Base-by-base conservation (phyloP, 2,113 vertebrate genomes). In the Xenus cinereus region DNA sequence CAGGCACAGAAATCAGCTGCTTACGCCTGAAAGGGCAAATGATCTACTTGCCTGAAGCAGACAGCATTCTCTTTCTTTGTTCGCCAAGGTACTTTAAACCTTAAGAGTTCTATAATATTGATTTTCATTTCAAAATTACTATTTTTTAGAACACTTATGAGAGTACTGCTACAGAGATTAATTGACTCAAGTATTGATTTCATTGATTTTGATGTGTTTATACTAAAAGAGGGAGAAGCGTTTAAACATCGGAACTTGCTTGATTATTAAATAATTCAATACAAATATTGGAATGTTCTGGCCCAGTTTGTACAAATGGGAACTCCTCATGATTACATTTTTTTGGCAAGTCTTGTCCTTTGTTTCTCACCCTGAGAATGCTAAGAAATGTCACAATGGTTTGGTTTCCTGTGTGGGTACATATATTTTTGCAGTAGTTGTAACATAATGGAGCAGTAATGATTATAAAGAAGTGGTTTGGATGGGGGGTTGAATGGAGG, bases 21-120 rank as follows among this genome's bases (percentile, higher is more conserved):
- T 98, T 99, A 67, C 99, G 99, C 76, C 97, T 99, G 90, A 99
- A 99, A 97, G 99, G 99, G 56, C 99, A 99, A 95, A 99, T 99
- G 99, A 99, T 99, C 97, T 99, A 99, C 94, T 98, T 99, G 96
- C 99, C 99, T 27, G 99, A 99, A 98, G 99, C 99, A n/a, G 99
- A 99, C 87, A 99, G 99, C 97, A 99, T 99, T 97, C 99, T 99
- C 67, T 99, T 99, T 74, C 99, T 99, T 92, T 99, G 99, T 95
- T 99, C 99, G 3, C 99, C 99, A 88, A 99, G 99, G 99, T 99
- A 98, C 89, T 85, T 84, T 27, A 89, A 46, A 75, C 19, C 8
- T 84, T 33, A 37, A n/a, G 33, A 59, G 17, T 66, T 85, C 53
- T 84, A 1, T 60, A 51, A 22, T 54, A 32, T 0, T 74, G 28